A percentile compares a stretch with the other conserved stretches of the same genome.
phyloP scores from a whole-genome alignment of 2,888 invertebrate species.

The Cantharis nigra region DNA sequence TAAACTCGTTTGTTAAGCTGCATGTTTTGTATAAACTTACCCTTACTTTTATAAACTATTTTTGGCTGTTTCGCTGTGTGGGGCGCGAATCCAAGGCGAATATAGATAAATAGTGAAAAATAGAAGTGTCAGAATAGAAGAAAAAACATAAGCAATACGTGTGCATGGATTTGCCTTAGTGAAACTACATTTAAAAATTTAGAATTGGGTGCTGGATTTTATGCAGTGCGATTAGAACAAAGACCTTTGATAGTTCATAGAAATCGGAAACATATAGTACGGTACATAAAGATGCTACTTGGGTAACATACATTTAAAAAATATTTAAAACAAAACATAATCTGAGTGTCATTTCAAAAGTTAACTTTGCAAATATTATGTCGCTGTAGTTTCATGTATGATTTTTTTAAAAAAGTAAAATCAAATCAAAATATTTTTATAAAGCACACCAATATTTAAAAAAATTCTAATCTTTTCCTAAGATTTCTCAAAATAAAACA shows the following conservation, averaged over 20 bases:
- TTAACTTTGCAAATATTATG: constrained; percentile 5
- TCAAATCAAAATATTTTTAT: background rate
- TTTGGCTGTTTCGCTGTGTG: constrained; percentile 59
- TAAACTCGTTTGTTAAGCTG: constrained; percentile 54
- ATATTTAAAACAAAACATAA: constrained; percentile 28
- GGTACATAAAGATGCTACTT: constrained; percentile 51
- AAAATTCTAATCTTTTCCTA: background rate
- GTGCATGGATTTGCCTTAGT: constrained; percentile 52
- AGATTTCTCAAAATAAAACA: background rate
- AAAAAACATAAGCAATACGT: constrained; percentile 56
- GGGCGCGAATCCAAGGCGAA: constrained; percentile 58
- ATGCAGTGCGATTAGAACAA: constrained; percentile 51
- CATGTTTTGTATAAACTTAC: constrained; percentile 58
- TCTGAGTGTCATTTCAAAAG: constrained; percentile 16
- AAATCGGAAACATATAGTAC: constrained; percentile 31
- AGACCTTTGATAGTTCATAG: constrained; percentile 31
- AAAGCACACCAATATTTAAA: background rate
- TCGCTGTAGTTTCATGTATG: constrained; percentile 5
- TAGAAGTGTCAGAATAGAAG: constrained; percentile 60
- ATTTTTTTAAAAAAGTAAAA: background rate
- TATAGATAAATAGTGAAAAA: constrained; percentile 60
- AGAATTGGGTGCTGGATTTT: constrained; percentile 47
- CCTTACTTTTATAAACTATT: constrained; percentile 58
- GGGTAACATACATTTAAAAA: constrained; percentile 42
- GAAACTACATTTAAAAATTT: constrained; percentile 36